Evolutionary conservation across 2,113 vertebrate species (phyloP).

Genomic region (Rhodinocichla rosea): DNA sequence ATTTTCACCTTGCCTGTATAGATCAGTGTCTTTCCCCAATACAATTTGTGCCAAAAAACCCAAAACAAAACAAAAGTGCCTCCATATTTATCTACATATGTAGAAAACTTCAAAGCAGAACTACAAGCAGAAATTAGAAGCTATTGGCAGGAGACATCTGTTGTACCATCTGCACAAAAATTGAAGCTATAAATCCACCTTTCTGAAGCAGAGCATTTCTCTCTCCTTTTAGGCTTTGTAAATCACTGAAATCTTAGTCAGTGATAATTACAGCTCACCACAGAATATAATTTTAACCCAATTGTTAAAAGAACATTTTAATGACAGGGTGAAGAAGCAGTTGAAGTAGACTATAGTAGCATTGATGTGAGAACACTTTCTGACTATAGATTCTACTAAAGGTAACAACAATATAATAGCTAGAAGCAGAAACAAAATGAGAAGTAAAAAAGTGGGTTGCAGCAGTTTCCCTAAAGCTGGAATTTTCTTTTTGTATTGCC

Average conservation of each 20-base stretch:
- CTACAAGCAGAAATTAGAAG: background rate
- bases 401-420: background rate
- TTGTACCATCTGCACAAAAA: constrained; percentile 47
- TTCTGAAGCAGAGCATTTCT: background rate
- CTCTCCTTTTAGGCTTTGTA: background rate
- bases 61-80: background rate
- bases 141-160: constrained; percentile 58
- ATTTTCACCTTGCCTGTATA: background rate
- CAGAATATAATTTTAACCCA: background rate
- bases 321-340: background rate
- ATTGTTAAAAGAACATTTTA: background rate
- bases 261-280: background rate
- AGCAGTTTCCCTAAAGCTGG: background rate
- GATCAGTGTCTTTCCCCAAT: background rate
- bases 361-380: background rate
- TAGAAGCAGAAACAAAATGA: background rate
- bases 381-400: background rate
- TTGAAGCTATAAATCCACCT: background rate
- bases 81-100: background rate
- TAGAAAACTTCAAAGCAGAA: constrained; percentile 30
- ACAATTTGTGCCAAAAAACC: background rate
- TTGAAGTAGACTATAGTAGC: background rate
- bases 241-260: background rate
- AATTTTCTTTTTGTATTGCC: background rate
- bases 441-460: background rate